Conservation (phyloP, 2,113 vertebrate genomes). For the Scatophagus argus region DNA sequence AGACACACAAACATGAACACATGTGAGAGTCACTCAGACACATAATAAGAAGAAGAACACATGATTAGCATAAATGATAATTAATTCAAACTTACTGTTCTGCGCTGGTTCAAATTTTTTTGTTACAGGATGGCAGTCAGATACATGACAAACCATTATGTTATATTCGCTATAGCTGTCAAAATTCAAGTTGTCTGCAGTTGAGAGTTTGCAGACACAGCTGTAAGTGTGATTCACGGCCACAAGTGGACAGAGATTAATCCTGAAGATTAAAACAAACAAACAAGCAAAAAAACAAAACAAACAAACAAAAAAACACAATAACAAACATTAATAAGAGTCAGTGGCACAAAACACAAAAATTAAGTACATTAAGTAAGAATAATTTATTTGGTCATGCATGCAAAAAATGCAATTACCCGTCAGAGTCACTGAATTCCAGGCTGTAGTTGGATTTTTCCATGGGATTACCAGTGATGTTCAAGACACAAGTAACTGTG, state of each 20-base stretch:
- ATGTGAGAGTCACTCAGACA: background rate
- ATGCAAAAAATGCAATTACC: background rate
- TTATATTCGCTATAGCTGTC: rapidly evolving
- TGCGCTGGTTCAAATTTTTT: rapidly evolving
- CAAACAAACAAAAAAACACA: background rate
- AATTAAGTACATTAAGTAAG: background rate
- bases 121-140: rapidly evolving
- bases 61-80: background rate
- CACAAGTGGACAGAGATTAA: conserved; percentile 4
- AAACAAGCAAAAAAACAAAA: background rate
- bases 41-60: no score
- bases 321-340: background rate
- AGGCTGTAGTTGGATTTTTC: conserved; percentile 39
- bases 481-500: conserved; percentile 57
- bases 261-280: background rate
- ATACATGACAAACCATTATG: background rate
- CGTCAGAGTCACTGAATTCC: rapidly evolving
- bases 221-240: background rate
- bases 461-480: conserved; percentile 12
- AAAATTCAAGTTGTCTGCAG: rapidly evolving
- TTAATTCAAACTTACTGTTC: conserved; percentile 62
- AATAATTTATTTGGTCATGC: background rate
- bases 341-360: background rate
- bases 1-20: background rate
- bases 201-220: conserved; percentile 27